Conservation (phyloP, 2,888 invertebrate species). For the Plusia festucae region DNA sequence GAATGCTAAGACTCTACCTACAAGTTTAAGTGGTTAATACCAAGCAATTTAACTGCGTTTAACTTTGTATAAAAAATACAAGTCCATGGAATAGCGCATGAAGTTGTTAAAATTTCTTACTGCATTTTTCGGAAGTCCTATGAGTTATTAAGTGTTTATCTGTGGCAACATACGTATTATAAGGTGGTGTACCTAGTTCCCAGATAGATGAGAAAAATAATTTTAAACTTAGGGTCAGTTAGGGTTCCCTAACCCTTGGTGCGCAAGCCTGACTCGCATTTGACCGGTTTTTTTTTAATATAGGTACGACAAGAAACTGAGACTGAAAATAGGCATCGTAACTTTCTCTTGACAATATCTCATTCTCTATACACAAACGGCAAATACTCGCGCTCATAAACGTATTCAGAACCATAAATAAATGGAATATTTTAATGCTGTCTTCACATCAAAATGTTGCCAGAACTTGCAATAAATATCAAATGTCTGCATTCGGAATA, state of each 20-base stretch:
- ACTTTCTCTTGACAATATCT: slow-evolving; percentile 12
- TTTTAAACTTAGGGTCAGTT: too few species aligned
- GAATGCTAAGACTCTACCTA: slow-evolving; percentile 52
- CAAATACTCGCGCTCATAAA: slow-evolving; percentile 22
- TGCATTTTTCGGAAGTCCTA: slow-evolving; percentile 20
- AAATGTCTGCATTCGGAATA: slow-evolving; percentile 51
- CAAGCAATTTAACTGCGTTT: slow-evolving; percentile 40
- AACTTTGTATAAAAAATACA: slow-evolving; percentile 34
- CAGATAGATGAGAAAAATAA: too few species aligned
- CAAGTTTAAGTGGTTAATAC: slow-evolving; percentile 45
- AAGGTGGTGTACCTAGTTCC: too few species aligned
- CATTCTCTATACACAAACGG: slow-evolving; percentile 36
- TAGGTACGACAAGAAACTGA: slow-evolving; percentile 16
- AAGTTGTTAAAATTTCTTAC: slow-evolving; percentile 28
- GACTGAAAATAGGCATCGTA: slow-evolving; percentile 37
- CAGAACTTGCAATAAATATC: slow-evolving; percentile 51
- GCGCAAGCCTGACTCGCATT: too few species aligned
- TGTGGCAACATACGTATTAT: neutral
- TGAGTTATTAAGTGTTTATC: slow-evolving; percentile 31
- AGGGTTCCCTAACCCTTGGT: too few species aligned
- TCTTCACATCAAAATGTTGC: slow-evolving; percentile 46
- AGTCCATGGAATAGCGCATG: slow-evolving; percentile 17
- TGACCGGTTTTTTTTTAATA: slow-evolving; percentile 24
- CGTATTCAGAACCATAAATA: slow-evolving; percentile 41
- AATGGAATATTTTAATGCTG: slow-evolving; percentile 46